A percentile compares a stretch with the other conserved stretches of the same genome.
phyloP scores from a whole-genome alignment of 2,888 invertebrate species.

The Luperina nickerlii region DNA sequence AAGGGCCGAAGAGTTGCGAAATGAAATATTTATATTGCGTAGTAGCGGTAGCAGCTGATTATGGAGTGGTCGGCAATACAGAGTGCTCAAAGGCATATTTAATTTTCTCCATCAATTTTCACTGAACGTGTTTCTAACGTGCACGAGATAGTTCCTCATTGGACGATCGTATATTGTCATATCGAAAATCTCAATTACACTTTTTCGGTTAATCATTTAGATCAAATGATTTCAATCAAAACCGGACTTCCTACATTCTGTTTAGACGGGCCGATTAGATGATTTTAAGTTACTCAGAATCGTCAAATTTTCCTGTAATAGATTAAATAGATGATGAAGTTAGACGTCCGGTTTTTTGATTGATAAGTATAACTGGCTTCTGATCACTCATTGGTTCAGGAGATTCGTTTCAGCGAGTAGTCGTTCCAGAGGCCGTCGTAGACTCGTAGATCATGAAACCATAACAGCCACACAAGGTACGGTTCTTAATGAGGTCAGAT shows the following conservation, averaged over 20 bases:
- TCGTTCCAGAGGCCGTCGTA: not conserved
- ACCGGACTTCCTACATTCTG: no score
- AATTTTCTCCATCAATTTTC: conserved; percentile 14
- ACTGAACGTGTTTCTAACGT: not conserved
- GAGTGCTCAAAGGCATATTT: conserved; percentile 13
- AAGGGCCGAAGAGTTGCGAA: not conserved
- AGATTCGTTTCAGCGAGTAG: not conserved
- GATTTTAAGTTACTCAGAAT: not conserved
- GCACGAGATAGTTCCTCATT: not conserved
- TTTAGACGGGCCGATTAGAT: not conserved
- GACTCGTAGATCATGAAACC: not conserved
- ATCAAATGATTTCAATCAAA: not conserved
- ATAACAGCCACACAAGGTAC: not conserved
- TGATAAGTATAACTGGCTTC: not conserved
- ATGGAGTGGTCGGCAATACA: conserved; percentile 8
- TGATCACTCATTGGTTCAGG: not conserved
- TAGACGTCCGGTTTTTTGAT: not conserved
- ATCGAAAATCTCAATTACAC: not conserved
- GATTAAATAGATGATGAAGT: not conserved
- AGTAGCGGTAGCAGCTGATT: conserved; percentile 6
- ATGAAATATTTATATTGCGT: conserved; percentile 10
- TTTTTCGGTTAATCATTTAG: not conserved
- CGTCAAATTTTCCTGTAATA: not conserved
- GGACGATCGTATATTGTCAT: not conserved
- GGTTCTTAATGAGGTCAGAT: not conserved